Conservation (phyloP, 2,113 vertebrate genomes). For the Tenebrosternarchus preto region DNA sequence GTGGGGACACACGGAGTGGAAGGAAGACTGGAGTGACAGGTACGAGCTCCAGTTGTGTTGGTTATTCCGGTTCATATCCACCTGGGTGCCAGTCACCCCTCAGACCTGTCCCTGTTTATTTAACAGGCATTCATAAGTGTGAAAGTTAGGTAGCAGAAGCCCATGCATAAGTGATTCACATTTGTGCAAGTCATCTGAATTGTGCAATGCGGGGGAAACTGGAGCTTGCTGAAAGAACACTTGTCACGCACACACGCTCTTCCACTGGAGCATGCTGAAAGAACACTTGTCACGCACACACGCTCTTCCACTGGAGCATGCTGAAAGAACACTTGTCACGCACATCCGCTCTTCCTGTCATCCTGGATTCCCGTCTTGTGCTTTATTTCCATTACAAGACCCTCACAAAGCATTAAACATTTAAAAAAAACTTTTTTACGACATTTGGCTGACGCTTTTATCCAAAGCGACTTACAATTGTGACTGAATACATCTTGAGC, state of each 20-base stretch:
- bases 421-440: too few species aligned
- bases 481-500: too few species aligned
- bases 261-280: too few species aligned
- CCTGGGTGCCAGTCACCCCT: not conserved
- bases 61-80: too few species aligned
- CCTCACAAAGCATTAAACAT: too few species aligned
- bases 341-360: too few species aligned
- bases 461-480: too few species aligned
- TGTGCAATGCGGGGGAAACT: not conserved
- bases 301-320: too few species aligned
- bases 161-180: not conserved
- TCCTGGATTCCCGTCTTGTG: too few species aligned
- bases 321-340: too few species aligned
- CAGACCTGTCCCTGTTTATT: not conserved
- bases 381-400: too few species aligned
- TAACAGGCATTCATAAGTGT: not conserved
- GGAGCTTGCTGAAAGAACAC: not conserved
- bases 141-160: not conserved
- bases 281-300: not conserved
- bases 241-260: not conserved
- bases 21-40: conserved; percentile 77
- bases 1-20: conserved; percentile 73
- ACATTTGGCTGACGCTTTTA: too few species aligned
- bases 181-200: not conserved
- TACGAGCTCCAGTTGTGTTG: conserved; percentile 46